Base-by-base conservation (phyloP, 2,888 invertebrate species). In the Lysandra bellargus region DNA sequence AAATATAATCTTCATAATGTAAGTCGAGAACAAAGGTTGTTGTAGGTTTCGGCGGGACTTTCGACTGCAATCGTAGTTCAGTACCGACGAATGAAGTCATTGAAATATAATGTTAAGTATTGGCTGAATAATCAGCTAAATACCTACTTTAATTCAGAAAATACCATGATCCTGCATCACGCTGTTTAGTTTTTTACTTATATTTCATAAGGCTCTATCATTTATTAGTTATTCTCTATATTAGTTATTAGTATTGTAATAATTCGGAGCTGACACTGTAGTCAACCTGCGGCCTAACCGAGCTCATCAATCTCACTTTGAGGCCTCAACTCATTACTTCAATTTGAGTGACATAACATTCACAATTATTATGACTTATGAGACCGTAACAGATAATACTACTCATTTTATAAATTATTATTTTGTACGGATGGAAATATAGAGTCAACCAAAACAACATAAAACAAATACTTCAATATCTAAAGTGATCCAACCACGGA, bases 1-100 rank as follows among this genome's bases (percentile, higher is more conserved):
- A 75, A 75, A 75, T 75, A 75, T 75, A 44, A 75, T 75, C 75
- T 49, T 75, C 49, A 75, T 75, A 75, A 75, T 75, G 75, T 69
- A 69, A 69, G 69, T 69, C 69, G 69, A 14, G 69, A 69, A 69
- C 69, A 69, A 69, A 69, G 69, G 33, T 17, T 37, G 69, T 33
- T 69, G 69, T 69, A 69, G 69, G 69, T 69, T 69, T 69, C 69
- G 69, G 33, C 14, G 69, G 33, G 33, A 69, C 33, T 69, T 37
- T 69, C 33, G 14, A 30, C 33, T 69, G 64, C 30, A 23, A 2
- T 23, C 23, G 23, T 23, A 23, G 23, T 23, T 23, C 23, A 23
- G 23, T 23, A 23, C 23, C 37, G 69, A 69, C 61, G 61, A 23
- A 61, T 61, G 5, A 61, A n/a, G 7, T 61, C 4, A 61, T 23